A percentile compares a stretch with the other conserved stretches of the same genome.
These are phyloP conservation scores for Meloidogyne exigua DNA, from an alignment of 1,140 invertebrate genomes.

Conservation along the genomic window DNA sequence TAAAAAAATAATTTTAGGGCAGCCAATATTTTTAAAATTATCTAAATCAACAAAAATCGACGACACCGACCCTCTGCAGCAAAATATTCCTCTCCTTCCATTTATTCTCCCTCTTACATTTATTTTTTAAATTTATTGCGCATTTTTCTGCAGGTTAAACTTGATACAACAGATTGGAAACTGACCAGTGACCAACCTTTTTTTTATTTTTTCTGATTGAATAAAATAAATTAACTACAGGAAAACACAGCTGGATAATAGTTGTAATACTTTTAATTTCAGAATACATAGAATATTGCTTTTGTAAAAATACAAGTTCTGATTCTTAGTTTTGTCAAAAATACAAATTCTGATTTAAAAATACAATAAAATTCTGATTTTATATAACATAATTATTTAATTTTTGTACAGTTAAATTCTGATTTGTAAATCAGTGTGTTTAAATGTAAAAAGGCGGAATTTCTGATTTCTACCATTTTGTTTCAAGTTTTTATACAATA, in stretches of 20 bases:
- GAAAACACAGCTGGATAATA: neutral
- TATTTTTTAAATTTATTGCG: neutral
- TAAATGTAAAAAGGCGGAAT: neutral
- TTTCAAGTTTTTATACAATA: neutral
- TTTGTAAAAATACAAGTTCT: neutral
- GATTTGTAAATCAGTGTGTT: neutral
- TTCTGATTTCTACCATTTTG: neutral
- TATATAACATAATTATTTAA: neutral
- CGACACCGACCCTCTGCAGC: neutral
- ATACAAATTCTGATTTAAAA: neutral
- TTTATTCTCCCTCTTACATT: neutral
- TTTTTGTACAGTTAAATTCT: neutral
- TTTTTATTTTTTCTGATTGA: neutral
- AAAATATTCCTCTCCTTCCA: neutral
- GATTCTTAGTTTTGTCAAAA: too few relatives aligned
- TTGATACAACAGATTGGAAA: neutral
- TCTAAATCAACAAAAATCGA: too few relatives aligned
- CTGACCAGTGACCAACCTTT: neutral
- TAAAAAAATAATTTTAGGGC: neutral
- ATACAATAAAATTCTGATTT: too few relatives aligned
- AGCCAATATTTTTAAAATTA: neutral
- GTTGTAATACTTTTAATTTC: neutral
- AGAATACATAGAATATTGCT: neutral
- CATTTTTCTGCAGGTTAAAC: neutral
- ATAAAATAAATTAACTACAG: neutral